Evolutionary conservation across 2,888 invertebrate genomes (phyloP), one percentile per base, ranked within the genome.

Genomic region (Xestia ashworthii): DNA sequence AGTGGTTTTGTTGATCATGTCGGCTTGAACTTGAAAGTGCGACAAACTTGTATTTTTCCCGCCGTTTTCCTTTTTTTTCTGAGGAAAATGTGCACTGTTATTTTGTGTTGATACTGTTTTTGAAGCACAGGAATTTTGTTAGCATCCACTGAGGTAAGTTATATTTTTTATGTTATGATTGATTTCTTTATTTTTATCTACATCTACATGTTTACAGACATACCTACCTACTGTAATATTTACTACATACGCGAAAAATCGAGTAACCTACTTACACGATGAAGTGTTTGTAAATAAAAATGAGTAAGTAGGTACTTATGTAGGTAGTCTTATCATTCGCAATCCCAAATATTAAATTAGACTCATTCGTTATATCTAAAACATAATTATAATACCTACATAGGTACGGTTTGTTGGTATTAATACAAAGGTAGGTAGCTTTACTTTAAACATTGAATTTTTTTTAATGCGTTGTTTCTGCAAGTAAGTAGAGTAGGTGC

Each of bases 1-100:
- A 66, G 85, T 88, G 81, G 8, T 76, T 76, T 77, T 76, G 78
- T 85, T 74, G 16, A 68, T 67, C 66, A 73, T 78, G 67, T 80
- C 58, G 44, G 69, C 78, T 82, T 81, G 80, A 76, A 83, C 76
- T 83, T 77, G 66, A 60, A 72, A 76, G 71, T 76, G 77, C 72
- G 76, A 79, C 67, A 55, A 50, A 79, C 80, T 73, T 68, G 9
- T 46, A 44, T 67, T 67, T 71, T 86, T 85, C 80, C 74, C 80
- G 88, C 88, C 41, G 19, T 60, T 81, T 76, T 71, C 58, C 70
- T 70, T 74, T 65, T 58, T 82, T 72, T 69, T 50, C 12, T 22
- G 32, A 50, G 2, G 25, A 53, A 55, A 70, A 72, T 72, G 83
- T 83, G 72, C 66, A 62, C 16, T 46, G 64, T 44, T 65, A 25